Conservation (phyloP, 2,113 vertebrate species). For the Centrocercus urophasianus region DNA sequence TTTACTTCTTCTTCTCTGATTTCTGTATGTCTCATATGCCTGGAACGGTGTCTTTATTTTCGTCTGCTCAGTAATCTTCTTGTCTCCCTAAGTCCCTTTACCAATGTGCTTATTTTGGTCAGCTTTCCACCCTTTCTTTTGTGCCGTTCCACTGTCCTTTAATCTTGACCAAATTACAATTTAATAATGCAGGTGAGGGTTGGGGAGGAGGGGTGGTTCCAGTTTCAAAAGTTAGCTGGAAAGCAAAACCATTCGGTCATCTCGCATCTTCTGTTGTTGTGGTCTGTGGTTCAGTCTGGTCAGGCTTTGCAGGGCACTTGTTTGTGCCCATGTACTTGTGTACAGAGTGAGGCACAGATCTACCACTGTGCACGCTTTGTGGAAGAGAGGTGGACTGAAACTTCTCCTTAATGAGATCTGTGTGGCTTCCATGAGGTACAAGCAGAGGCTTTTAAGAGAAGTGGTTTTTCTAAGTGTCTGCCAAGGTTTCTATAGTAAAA, state of each 20-base stretch:
- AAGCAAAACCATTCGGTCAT: not conserved
- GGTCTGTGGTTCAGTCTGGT: not conserved
- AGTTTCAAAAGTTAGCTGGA: conserved; percentile 19
- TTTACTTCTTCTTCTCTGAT: not conserved
- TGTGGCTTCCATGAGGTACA: not conserved
- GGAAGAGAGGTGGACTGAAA: not conserved
- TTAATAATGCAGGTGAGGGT: conserved; percentile 33
- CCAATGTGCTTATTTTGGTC: conserved; percentile 51
- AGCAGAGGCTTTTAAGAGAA: not conserved
- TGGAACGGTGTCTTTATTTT: conserved; percentile 10
- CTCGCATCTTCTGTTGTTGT: not conserved
- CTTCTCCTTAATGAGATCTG: not conserved
- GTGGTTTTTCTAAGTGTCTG: not conserved
- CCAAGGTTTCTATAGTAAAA: not conserved
- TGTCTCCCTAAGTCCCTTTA: not conserved
- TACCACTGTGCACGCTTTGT: not conserved
- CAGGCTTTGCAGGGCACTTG: not conserved
- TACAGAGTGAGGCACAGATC: not conserved
- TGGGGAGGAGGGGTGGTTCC: not conserved
- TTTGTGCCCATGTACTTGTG: not conserved
- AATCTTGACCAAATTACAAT: conserved; percentile 39
- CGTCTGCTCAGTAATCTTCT: not conserved
- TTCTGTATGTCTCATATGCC: not conserved
- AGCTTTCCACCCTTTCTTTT: conserved; percentile 23
- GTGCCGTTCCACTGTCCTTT: conserved; percentile 38